These are phyloP conservation scores for Tribolium freemani DNA, from an alignment of 2,888 invertebrate genomes.

Conservation along the genomic window DNA sequence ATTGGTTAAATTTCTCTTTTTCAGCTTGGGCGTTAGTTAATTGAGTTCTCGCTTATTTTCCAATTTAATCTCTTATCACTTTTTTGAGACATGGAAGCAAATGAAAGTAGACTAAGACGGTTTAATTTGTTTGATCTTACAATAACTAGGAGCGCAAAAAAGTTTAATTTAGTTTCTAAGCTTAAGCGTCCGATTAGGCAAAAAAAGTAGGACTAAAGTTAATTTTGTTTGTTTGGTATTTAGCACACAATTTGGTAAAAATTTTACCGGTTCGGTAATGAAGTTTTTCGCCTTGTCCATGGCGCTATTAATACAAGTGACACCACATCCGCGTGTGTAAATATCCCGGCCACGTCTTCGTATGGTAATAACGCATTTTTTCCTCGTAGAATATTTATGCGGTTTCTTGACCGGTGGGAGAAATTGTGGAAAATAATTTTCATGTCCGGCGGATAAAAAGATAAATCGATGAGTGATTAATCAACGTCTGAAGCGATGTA, in stretches of 20 bases:
- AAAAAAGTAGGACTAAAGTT: not conserved
- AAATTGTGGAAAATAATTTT: slow-evolving; percentile 21
- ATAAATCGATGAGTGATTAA: slow-evolving; percentile 34
- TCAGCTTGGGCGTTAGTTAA: not conserved
- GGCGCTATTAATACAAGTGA: not conserved
- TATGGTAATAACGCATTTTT: slow-evolving; percentile 25
- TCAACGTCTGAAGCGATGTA: slow-evolving; percentile 33
- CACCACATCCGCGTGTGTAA: slow-evolving; percentile 4
- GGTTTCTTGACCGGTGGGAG: slow-evolving; percentile 11
- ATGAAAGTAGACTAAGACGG: not conserved
- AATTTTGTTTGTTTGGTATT: not conserved
- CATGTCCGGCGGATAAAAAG: slow-evolving; percentile 21
- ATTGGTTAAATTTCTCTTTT: not conserved
- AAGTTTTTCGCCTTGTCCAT: not conserved
- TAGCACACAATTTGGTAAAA: not conserved
- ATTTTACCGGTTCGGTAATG: not conserved
- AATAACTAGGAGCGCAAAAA: not conserved
- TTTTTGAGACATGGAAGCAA: not conserved
- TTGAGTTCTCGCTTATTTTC: not conserved
- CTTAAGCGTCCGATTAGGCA: not conserved
- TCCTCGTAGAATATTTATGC: slow-evolving; percentile 22
- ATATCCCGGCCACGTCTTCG: slow-evolving; percentile 10
- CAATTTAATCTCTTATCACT: not conserved
- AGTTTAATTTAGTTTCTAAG: not conserved
- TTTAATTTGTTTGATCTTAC: not conserved